Percentiles rank a stretch among this genome's conserved stretches.
These are phyloP conservation scores for Lycocorax pyrrhopterus DNA, from an alignment of 2,113 vertebrate genomes.

Conservation along the genomic window DNA sequence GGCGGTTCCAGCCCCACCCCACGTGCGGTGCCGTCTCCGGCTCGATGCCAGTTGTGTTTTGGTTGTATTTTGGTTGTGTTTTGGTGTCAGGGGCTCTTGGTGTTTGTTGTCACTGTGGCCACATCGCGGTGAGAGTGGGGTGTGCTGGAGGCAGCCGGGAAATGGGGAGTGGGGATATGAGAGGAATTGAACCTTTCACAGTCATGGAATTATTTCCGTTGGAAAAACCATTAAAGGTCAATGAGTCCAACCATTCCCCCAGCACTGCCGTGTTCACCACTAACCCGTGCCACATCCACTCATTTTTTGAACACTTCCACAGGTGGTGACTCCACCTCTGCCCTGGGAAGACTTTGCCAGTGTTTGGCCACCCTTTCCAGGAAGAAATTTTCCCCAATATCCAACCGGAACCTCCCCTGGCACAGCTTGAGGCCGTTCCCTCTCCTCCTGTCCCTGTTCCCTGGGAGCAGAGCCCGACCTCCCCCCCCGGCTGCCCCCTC, in stretches of 20 bases:
- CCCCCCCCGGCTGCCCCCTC: accelerated
- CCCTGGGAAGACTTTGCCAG: neutral
- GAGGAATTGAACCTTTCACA: neutral
- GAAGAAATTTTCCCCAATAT: neutral
- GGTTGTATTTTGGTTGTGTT: neutral
- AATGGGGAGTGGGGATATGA: neutral
- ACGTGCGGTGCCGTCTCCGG: neutral
- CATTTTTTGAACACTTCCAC: neutral
- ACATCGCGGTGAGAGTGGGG: neutral
- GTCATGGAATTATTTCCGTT: neutral
- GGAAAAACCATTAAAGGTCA: neutral
- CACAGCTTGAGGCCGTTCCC: accelerated
- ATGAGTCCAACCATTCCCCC: neutral
- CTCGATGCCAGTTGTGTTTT: neutral
- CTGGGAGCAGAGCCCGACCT: neutral
- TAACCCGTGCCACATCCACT: neutral
- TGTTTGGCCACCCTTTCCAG: neutral
- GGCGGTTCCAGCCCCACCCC: neutral
- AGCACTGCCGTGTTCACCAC: neutral
- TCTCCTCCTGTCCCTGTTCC: neutral
- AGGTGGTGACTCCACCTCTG: neutral
- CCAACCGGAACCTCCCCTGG: neutral
- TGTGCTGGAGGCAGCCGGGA: neutral
- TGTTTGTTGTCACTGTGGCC: neutral
- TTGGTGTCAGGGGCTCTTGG: neutral